Conservation (phyloP, 2,797 vertebrate species). For the Gouania willdenowi region DNA sequence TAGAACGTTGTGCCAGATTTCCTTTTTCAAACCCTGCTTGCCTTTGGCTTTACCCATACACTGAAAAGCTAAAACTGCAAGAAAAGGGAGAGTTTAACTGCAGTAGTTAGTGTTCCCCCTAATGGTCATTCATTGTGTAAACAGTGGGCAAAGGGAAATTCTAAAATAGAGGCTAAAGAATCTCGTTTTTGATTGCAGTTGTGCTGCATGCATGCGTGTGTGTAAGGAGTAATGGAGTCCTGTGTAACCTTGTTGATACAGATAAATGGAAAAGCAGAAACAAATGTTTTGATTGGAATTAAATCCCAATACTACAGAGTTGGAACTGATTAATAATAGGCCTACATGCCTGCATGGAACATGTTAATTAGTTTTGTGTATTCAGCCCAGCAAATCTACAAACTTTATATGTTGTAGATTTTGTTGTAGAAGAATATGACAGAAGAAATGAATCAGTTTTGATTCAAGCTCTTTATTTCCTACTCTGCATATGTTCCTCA, state of each 20-base stretch:
- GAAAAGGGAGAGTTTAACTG: slow-evolving; percentile 42
- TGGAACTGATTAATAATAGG: too few species aligned
- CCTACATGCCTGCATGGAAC: too few species aligned
- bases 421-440: too few species aligned
- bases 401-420: too few species aligned
- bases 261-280: slow-evolving; percentile 48
- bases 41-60: slow-evolving; percentile 22
- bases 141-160: slow-evolving; percentile 25
- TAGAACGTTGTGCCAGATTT: slow-evolving; percentile 35
- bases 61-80: slow-evolving; percentile 39
- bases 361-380: too few species aligned
- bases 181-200: slow-evolving; percentile 19
- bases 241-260: slow-evolving; percentile 46
- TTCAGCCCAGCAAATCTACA: too few species aligned
- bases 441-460: too few species aligned
- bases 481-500: too few species aligned
- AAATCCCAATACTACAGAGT: too few species aligned
- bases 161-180: slow-evolving; percentile 10
- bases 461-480: too few species aligned
- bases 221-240: slow-evolving; percentile 36
- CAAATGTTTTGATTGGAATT: slow-evolving; percentile 34
- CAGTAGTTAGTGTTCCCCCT: slow-evolving; percentile 22
- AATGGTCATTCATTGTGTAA: slow-evolving; percentile 31
- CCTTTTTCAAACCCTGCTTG: slow-evolving; percentile 35
- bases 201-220: slow-evolving; percentile 19